Evolutionary conservation across 2,113 vertebrate species (phyloP).

Genomic region (Sciurus niger): DNA sequence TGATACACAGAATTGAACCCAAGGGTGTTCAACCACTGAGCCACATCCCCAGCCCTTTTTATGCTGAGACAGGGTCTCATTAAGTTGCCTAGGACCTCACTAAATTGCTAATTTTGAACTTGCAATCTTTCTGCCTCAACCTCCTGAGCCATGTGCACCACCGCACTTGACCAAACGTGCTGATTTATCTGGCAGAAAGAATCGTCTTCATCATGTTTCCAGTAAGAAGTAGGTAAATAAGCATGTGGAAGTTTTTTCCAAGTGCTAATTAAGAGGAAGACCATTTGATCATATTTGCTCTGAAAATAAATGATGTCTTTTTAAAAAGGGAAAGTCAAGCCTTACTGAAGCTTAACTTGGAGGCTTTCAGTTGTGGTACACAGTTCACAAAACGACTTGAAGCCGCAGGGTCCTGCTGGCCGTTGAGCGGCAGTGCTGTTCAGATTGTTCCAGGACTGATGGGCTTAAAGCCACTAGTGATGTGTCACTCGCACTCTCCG

Average conservation of each 20-base stretch:
- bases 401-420: background rate
- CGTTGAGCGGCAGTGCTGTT: background rate
- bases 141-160: too few species aligned
- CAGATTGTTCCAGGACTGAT: background rate
- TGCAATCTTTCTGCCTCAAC: too few species aligned
- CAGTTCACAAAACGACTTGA: background rate
- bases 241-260: background rate
- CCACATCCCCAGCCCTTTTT: too few species aligned
- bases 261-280: background rate
- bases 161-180: too few species aligned
- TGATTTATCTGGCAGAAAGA: background rate
- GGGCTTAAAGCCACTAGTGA: background rate
- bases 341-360: background rate
- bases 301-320: background rate
- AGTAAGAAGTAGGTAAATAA: slow-evolving; percentile 15
- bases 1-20: too few species aligned
- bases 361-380: background rate
- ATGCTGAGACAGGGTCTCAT: too few species aligned
- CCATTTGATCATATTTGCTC: background rate
- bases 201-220: slow-evolving; percentile 1
- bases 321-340: background rate
- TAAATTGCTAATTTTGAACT: too few species aligned
- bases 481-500: background rate
- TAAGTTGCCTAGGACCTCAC: too few species aligned
- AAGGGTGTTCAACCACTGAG: too few species aligned